Percentiles rank a stretch among this genome's conserved stretches.
Conservation (phyloP, 37 sponge, comb jelly and placozoan genomes). For the Chondrilla cf. caribensis region DNA sequence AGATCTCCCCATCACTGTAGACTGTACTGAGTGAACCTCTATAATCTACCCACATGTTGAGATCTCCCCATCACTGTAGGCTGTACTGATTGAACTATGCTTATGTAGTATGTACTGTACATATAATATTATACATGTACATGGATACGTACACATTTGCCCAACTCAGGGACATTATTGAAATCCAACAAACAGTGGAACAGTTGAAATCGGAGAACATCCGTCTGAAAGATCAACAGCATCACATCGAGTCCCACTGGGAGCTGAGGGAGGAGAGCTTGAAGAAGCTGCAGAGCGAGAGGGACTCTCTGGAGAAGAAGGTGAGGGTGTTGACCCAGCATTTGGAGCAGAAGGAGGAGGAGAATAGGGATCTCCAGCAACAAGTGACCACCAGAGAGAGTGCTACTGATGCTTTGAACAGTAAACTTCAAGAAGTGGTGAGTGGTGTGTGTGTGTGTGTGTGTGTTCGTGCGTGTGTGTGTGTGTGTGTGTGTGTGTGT, state of each 20-base stretch:
- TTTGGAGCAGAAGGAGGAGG: conserved; percentile 21
- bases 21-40: no score
- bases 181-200: neutral
- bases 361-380: neutral
- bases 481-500: neutral
- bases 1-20: no score
- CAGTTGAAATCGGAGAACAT: conserved; percentile 11
- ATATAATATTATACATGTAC: neutral
- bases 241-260: neutral
- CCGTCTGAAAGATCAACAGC: neutral
- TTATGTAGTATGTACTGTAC: no score
- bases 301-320: conserved; percentile 6
- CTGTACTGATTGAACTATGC: no score
- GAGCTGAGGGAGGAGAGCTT: conserved; percentile 18
- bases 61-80: no score
- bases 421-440: neutral
- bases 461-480: neutral
- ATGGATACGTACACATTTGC: neutral
- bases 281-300: neutral
- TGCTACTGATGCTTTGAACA: neutral
- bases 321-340: neutral
- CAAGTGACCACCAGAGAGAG: neutral
- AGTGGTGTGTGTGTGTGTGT: neutral
- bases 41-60: no score
- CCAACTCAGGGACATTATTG: neutral